Evolutionary conservation across 2,797 vertebrate genomes (phyloP), one percentile per base, ranked within the genome.

Genomic region (Siniperca undulata): DNA sequence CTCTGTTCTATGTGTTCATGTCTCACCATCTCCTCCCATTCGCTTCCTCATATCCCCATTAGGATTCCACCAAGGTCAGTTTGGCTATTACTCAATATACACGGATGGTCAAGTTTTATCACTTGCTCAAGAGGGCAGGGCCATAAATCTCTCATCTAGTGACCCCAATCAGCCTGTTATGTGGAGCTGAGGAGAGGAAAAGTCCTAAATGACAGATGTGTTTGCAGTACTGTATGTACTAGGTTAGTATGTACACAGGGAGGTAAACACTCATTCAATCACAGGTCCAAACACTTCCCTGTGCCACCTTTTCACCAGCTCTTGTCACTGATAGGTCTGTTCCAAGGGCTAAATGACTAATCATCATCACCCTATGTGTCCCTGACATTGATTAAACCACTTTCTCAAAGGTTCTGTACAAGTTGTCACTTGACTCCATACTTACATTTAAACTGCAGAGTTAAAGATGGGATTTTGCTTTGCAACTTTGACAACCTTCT

Each of bases 51-150:
- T 44, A 70, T 64, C 53, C 71, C 60, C 50, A 74, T 81, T 74
- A 68, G 50, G 38, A 74, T 69, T 71, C 22, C 30, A 83, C 77
- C 86, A 85, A 84, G 87, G 82, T 92, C 81, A 85, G 52, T 71
- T 80, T 13, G 17, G 36, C 74, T 68, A 80, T 91, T 78, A 77
- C 62, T 83, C 75, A 83, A 80, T 64, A 77, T 77, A 72, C 69
- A 85, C 9, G 70, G 53, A 74, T 85, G 73, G 62, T 70, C 64
- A 80, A 60, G 12, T 89, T 91, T 85, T 84, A 85, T 87, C 48
- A 64, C 85, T 74, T 66, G 24, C 73, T 68, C 60, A 55, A 55
- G 12, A 7, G n/a, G 58, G 53, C 70, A 59, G 46, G 8, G 48
- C 20, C 17, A 81, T 78, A 80, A 77, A 84, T 74, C 61, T 76